These are phyloP conservation scores for Lepidurus apus DNA, from an alignment of 1,140 invertebrate genomes.

Conservation along the genomic window DNA sequence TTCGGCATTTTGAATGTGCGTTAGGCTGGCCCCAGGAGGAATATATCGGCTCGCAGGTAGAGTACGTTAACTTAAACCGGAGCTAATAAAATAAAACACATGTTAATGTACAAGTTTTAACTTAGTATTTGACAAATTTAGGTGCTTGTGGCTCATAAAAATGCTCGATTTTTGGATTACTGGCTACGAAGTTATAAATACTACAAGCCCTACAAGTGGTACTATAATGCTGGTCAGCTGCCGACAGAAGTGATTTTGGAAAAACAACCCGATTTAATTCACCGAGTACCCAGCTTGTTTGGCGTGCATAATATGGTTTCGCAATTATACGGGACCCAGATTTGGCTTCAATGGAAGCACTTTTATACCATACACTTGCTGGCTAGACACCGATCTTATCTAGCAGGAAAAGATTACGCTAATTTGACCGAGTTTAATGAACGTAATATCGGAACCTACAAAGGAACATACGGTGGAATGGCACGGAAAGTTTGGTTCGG, in stretches of 20 bases:
- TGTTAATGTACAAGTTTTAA: not conserved
- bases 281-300: slow-evolving; percentile 40
- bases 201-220: slow-evolving; percentile 41
- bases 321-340: not conserved
- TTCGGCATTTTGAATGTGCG: slow-evolving; percentile 44
- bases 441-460: slow-evolving; percentile 36
- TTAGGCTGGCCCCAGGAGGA: slow-evolving; percentile 44
- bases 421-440: slow-evolving; percentile 37
- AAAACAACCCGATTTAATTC: slow-evolving; percentile 38
- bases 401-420: not conserved
- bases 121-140: slow-evolving; percentile 34
- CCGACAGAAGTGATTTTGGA: slow-evolving; percentile 41
- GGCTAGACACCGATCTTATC: slow-evolving; percentile 36
- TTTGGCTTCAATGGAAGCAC: slow-evolving; percentile 38
- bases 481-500: slow-evolving; percentile 32
- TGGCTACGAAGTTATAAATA: slow-evolving; percentile 42
- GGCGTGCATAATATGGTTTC: slow-evolving; percentile 39
- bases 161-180: slow-evolving; percentile 41
- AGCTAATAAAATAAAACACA: not conserved
- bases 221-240: slow-evolving; percentile 43
- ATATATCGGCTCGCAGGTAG: slow-evolving; percentile 41
- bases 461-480: slow-evolving; percentile 40
- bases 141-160: slow-evolving; percentile 42
- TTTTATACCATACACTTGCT: slow-evolving; percentile 41
- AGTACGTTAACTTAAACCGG: not conserved